Evolutionary conservation across 2,888 invertebrate genomes (phyloP).

Genomic region (Heliconius ismenius): DNA sequence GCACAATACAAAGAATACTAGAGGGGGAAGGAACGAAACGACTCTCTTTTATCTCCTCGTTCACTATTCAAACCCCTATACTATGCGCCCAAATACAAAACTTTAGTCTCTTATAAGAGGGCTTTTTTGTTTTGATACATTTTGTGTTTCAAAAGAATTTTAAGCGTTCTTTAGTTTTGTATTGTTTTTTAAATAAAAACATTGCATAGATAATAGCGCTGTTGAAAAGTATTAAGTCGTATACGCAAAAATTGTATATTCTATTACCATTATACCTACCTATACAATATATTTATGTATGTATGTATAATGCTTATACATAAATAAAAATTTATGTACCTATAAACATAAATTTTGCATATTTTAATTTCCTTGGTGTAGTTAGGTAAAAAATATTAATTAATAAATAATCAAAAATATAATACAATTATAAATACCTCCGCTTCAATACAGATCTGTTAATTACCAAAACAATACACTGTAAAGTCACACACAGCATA

Average conservation of each 20-base stretch:
- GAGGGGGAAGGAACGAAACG: conserved; percentile 24
- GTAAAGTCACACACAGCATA: not conserved
- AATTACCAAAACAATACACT: not conserved
- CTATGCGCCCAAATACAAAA: conserved; percentile 22
- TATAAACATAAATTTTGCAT: too few relatives aligned
- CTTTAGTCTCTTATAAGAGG: conserved; percentile 18
- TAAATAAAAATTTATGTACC: too few relatives aligned
- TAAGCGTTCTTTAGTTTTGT: not conserved
- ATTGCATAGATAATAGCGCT: too few relatives aligned
- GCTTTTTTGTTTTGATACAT: conserved; percentile 8
- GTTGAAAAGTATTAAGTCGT: too few relatives aligned
- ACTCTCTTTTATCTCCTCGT: conserved; percentile 26
- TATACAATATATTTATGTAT: too few relatives aligned
- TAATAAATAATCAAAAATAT: too few relatives aligned
- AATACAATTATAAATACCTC: not conserved
- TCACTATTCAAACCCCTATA: conserved; percentile 27
- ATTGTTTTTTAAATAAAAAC: too few relatives aligned
- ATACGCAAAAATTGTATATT: too few relatives aligned
- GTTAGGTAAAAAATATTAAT: too few relatives aligned
- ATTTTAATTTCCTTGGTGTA: too few relatives aligned
- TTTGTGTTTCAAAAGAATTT: conserved; percentile 1
- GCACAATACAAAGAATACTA: conserved; percentile 28
- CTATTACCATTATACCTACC: too few relatives aligned
- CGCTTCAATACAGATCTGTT: not conserved
- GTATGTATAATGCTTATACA: too few relatives aligned